Conservation (phyloP, 2,888 invertebrate genomes). For the Mythimna pallens region DNA sequence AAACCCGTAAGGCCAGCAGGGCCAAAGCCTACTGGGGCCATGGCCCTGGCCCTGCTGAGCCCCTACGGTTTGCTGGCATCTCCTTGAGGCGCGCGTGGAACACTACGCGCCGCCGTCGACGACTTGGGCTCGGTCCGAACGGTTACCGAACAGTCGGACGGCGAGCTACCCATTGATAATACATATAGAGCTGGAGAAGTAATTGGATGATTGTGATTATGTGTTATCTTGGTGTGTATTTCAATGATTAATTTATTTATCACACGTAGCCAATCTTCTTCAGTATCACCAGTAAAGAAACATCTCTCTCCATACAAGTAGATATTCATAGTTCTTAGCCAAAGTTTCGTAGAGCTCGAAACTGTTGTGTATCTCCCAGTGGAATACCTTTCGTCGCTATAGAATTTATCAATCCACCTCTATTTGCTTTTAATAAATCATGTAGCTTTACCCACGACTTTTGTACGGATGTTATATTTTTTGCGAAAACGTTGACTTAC, state of each 20-base stretch:
- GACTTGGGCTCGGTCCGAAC: too few species aligned
- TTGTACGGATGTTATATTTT: constrained; percentile 12
- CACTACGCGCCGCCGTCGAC: too few species aligned
- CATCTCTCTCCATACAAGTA: neutral
- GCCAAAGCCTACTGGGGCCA: neutral
- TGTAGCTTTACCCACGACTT: constrained; percentile 1
- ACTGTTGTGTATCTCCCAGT: constrained; percentile 21
- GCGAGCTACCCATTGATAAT: too few species aligned
- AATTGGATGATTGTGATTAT: too few species aligned
- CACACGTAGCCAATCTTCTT: constrained; percentile 19
- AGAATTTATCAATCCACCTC: constrained; percentile 29
- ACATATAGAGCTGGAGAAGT: too few species aligned
- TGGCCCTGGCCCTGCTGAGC: too few species aligned
- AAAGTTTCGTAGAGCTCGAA: constrained; percentile 28
- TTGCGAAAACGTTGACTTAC: neutral
- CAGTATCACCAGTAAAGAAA: constrained; percentile 6
- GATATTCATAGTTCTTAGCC: constrained; percentile 8
- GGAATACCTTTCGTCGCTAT: constrained; percentile 39
- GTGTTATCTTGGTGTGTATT: neutral
- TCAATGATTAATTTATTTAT: constrained; percentile 8
- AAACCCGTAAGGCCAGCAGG: too few species aligned
- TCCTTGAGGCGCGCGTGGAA: too few species aligned
- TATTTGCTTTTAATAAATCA: constrained; percentile 29
- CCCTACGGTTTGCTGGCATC: too few species aligned
- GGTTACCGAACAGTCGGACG: too few species aligned